Evolutionary conservation across 2,113 vertebrate genomes (phyloP).

Genomic region (Melanotaenia duboulayi): DNA sequence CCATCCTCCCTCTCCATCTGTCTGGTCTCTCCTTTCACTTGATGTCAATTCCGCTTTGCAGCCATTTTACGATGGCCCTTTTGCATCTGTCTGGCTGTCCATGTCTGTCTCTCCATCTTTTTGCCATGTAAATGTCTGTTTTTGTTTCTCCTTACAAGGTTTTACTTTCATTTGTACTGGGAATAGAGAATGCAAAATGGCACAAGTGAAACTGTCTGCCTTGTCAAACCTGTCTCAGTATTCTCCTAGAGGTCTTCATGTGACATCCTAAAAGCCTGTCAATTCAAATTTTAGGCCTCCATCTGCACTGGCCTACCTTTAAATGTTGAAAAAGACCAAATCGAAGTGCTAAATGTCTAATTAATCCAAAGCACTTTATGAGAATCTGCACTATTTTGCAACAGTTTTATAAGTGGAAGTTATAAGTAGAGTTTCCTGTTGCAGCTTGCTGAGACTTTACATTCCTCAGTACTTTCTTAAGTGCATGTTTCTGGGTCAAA

Average conservation of each 20-base stretch:
- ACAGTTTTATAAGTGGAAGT: conserved; percentile 4
- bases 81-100: conserved; percentile 38
- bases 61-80: conserved; percentile 46
- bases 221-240: conserved; percentile 28
- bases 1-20: conserved; percentile 62
- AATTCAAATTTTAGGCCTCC: conserved; percentile 35
- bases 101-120: conserved; percentile 40
- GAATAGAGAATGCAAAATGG: conserved; percentile 53
- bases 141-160: conserved; percentile 30
- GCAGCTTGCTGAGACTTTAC: conserved; percentile 6
- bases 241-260: conserved; percentile 32
- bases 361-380: neutral
- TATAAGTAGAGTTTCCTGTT: conserved; percentile 15
- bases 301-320: conserved; percentile 3
- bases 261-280: conserved; percentile 55
- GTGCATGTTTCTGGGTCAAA: conserved; percentile 40
- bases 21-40: conserved; percentile 54
- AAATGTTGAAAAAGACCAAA: neutral
- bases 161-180: conserved; percentile 54
- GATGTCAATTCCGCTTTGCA: conserved; percentile 49
- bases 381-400: neutral
- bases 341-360: conserved; percentile 33
- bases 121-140: conserved; percentile 36
- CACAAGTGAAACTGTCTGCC: conserved; percentile 46
- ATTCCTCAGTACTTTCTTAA: conserved; percentile 7